Base-by-base conservation (phyloP, 2,888 invertebrate species). In the Drosophila percnosoma region DNA sequence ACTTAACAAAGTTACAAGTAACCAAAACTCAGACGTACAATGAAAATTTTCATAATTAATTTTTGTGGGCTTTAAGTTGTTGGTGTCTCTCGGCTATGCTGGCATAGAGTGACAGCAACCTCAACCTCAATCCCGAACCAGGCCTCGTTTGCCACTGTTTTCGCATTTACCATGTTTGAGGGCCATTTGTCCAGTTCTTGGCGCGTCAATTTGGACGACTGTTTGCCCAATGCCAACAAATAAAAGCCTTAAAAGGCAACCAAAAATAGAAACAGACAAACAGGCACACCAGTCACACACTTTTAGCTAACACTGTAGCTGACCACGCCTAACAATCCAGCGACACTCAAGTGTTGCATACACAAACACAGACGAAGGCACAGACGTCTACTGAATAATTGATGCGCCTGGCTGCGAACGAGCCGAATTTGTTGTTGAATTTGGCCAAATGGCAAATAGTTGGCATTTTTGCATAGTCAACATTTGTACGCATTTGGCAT, bases 1-100 rank as follows among this genome's bases (percentile, higher is more conserved):
- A 64, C 66, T 73, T 75, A 90, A 86, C 79, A 72, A 89, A 76
- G 69, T 83, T 78, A 83, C 72, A 78, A 82, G 86, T 73, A 73
- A 78, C 78, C 74, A 67, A 76, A 75, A 73, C 67, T 73, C 58
- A 63, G 68, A 66, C 75, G 73, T 69, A 84, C 87, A 79, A 81
- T 83, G 80, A 72, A 88, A 83, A 82, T 80, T 80, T 88, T 88
- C 84, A 87, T 90, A 88, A 87, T 87, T 87, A 83, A 83, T 87
- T 90, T 87, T 80, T 62, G 70, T 75, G 73, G 76, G 76, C 68
- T 55, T 42, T 59, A 80, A 71, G 45, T 65, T 67, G 78, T 75
- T 67, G 2, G 66, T 60, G 55, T 52, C 71, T 21, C 24, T 15
- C 4, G 24, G 45, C n/a, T 33, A 33, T 33, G 33, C 33, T 33